Percentiles rank a stretch among this genome's conserved stretches.
These are phyloP conservation scores for Bombus huntii DNA, from an alignment of 1,140 invertebrate genomes.

Conservation along the genomic window DNA sequence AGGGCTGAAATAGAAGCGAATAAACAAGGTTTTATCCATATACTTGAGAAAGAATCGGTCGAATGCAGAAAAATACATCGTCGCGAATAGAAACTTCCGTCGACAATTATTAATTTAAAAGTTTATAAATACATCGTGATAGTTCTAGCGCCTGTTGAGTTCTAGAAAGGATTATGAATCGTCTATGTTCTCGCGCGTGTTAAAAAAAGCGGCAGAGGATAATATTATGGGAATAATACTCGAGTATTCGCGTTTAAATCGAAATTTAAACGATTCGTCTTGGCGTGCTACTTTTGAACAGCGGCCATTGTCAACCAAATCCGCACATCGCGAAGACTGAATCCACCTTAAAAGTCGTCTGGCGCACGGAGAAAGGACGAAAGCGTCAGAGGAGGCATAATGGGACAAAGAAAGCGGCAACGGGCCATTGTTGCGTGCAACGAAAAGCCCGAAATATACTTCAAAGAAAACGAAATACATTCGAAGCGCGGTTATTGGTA, in stretches of 20 bases:
- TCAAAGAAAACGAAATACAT: slow-evolving; percentile 29
- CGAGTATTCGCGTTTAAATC: background rate
- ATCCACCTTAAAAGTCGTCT: slow-evolving; percentile 17
- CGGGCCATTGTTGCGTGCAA: slow-evolving; percentile 36
- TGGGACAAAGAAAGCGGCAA: slow-evolving; percentile 29
- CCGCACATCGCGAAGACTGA: background rate
- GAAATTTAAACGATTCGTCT: background rate
- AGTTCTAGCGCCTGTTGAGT: background rate
- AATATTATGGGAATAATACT: background rate
- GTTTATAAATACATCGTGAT: too few species aligned
- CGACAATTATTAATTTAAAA: too few species aligned
- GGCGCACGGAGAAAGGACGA: background rate
- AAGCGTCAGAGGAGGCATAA: slow-evolving; percentile 18
- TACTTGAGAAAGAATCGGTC: too few species aligned
- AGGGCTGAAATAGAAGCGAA: background rate
- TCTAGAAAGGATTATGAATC: background rate
- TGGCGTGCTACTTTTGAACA: background rate
- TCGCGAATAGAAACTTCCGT: too few species aligned
- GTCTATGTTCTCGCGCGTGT: too few species aligned
- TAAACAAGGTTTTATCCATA: too few species aligned
- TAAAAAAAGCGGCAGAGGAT: background rate
- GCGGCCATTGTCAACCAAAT: background rate
- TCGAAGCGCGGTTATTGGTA: slow-evolving; percentile 26
- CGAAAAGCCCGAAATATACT: slow-evolving; percentile 41
- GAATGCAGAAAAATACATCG: too few species aligned